Base-by-base conservation (phyloP, 2,888 invertebrate species). In the Agrotis ipsilon region DNA sequence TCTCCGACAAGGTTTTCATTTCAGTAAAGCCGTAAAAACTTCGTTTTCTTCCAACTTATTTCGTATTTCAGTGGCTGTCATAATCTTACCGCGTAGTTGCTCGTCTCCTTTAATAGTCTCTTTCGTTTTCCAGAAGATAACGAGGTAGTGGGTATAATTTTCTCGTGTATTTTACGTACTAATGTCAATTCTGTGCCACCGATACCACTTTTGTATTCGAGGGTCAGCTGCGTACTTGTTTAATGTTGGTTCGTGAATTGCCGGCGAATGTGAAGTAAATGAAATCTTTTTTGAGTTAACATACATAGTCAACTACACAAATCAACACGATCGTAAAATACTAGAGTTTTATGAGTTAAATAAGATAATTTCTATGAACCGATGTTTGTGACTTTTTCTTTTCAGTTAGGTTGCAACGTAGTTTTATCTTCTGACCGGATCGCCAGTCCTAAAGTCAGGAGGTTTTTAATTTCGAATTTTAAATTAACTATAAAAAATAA, bases 81-180 rank as follows among this genome's bases (percentile, higher is more conserved):
- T 72, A 68, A 66, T 32, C n/a, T 39, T 4, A 0, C 13, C 2
- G 5, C 13, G 13, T n/a, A 9, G 27, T 54, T 11, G 27, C n/a
- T 55, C n/a, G 18, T 55, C 13, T 32, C 5, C 1, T 13, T 32
- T n/a, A 6, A n/a, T n/a, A 54, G 11, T 32, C n/a, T 32, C n/a
- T 32, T 39, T 11, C 2, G n/a, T 6, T 55, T 55, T 32, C 13
- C 54, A 54, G n/a, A 11, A n/a, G 4, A 18, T 54, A 11, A n/a
- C n/a, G 54, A 27, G 54, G n/a, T 27, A 54, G 5, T 1, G 24
- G 18, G n/a, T 5, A 27, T n/a, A n/a, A 4, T n/a, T n/a, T n/a
- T n/a, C 54, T 54, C 86, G 82, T 91, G 60, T 54, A 57, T 21
- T 58, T 74, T 46, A 65, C 39, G n/a, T 13, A 24, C 58, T 51